Percentiles rank a stretch among this genome's conserved stretches.
Conservation (phyloP, 2,113 vertebrate species). For the Lepidothrix coronata region DNA sequence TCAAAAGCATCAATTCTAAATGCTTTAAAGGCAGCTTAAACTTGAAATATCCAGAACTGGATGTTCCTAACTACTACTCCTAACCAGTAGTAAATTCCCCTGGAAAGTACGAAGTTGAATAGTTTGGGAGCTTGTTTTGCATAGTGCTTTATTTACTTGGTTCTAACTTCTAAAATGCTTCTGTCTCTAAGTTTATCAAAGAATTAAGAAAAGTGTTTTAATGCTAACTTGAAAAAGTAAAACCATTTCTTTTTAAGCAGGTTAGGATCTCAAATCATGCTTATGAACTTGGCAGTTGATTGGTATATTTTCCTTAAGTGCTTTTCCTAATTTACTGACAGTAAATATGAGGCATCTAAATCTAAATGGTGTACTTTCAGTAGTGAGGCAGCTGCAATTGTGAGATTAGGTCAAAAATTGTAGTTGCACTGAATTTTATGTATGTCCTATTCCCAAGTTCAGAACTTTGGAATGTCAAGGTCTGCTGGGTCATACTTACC, state of each 20-base stretch:
- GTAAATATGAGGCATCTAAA: background rate
- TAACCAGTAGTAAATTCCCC: background rate
- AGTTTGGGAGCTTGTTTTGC: background rate
- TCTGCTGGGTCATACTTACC: background rate
- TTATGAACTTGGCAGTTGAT: background rate
- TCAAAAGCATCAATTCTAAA: background rate
- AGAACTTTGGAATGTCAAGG: background rate
- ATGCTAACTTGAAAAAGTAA: background rate
- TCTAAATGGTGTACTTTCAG: background rate
- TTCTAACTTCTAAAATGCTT: background rate
- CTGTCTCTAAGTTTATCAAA: background rate
- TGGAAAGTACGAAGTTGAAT: background rate
- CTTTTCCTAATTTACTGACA: background rate
- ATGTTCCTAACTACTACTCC: background rate
- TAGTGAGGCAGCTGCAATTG: background rate
- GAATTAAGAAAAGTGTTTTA: background rate
- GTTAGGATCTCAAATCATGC: background rate
- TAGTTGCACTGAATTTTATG: background rate
- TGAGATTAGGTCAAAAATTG: background rate
- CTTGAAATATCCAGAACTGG: background rate
- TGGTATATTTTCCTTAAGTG: background rate
- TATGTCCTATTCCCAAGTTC: background rate
- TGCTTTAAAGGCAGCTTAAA: background rate
- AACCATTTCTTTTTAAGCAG: background rate
- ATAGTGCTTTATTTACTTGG: background rate